Evolutionary conservation across 2,113 vertebrate species (phyloP).

Genomic region (Cervus canadensis): DNA sequence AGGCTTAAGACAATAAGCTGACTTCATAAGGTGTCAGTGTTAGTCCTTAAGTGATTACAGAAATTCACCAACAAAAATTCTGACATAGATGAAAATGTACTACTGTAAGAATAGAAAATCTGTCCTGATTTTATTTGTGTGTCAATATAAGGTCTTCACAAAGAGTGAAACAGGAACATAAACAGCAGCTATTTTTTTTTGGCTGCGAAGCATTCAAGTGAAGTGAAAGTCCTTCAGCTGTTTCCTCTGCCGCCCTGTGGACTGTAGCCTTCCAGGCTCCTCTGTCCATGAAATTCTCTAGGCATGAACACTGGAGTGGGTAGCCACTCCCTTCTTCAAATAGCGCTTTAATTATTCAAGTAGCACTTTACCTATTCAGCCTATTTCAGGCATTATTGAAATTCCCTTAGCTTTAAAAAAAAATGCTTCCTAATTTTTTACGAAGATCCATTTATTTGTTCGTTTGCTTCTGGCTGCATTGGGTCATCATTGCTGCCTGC

Average conservation of each 20-base stretch:
- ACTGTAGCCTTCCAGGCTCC: neutral
- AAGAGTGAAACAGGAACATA: slow-evolving; percentile 43
- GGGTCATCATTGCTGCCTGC: neutral
- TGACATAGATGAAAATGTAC: slow-evolving; percentile 57
- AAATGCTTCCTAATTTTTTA: neutral
- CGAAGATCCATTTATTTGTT: neutral
- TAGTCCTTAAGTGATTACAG: slow-evolving; percentile 57
- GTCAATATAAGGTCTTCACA: neutral
- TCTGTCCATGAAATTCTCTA: neutral
- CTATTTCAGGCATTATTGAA: neutral
- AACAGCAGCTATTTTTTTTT: neutral
- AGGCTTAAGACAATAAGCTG: slow-evolving; percentile 39
- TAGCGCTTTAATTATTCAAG: neutral
- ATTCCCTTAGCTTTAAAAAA: neutral
- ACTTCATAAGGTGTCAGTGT: slow-evolving; percentile 52
- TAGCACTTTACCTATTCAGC: neutral
- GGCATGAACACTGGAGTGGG: neutral
- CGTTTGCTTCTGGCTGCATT: neutral
- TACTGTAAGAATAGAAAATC: slow-evolving; percentile 27
- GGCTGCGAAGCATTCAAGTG: neutral
- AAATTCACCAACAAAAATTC: slow-evolving; percentile 29
- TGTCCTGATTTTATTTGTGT: slow-evolving; percentile 17
- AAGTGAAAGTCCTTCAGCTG: neutral
- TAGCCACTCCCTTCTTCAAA: neutral
- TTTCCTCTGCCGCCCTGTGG: neutral